Evolutionary conservation across 2,797 vertebrate species (phyloP), one percentile per base, ranked within the genome.

Genomic region (Neosalanx taihuensis): DNA sequence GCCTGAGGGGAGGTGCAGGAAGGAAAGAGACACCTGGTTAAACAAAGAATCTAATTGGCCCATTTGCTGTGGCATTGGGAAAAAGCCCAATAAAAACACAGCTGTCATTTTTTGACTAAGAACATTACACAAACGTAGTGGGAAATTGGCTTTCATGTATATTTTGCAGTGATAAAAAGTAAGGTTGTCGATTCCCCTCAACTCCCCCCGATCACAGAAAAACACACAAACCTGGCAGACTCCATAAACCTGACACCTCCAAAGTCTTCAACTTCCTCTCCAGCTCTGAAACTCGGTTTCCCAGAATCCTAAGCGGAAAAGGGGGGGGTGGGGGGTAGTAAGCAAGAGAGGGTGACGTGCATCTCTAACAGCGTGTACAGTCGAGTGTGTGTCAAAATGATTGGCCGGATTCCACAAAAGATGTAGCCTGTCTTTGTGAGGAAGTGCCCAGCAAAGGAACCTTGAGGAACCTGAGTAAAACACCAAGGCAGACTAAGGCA

Each of bases 231-330:
- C 98, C 98, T 92, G 98, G 98, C 63, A 99, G 94, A 88, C 96
- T 97, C 98, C 98, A 99, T 79, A 99, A 91, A 64, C 98, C 98
- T 75, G 98, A 96, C 31, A 95, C 93, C 90, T 99, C 97, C 77
- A 99, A 86, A 18, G 95, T 95, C 90, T 96, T 96, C 51, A 99
- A 87, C 79, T 99, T 99, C 86, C 94, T 97, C 85, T 99, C 98
- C 80, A 99, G 86, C 85, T 99, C 97, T 59, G 96, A 93, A 23
- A 99, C 97, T 67, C 98, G 87, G 81, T 91, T 98, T 61, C 97
- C 98, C 79, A 99, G 91, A 92, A 99, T 98, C 89, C 98, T 99
- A 49, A 29, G 64, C 15, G 15, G 58, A 12, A 56, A 35, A 65
- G n/a, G 37, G 20, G 23, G 18, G 13, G 51, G 18, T 56, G 5